phyloP scores from a whole-genome alignment of 1,140 invertebrate species.

The Batillaria attramentaria region DNA sequence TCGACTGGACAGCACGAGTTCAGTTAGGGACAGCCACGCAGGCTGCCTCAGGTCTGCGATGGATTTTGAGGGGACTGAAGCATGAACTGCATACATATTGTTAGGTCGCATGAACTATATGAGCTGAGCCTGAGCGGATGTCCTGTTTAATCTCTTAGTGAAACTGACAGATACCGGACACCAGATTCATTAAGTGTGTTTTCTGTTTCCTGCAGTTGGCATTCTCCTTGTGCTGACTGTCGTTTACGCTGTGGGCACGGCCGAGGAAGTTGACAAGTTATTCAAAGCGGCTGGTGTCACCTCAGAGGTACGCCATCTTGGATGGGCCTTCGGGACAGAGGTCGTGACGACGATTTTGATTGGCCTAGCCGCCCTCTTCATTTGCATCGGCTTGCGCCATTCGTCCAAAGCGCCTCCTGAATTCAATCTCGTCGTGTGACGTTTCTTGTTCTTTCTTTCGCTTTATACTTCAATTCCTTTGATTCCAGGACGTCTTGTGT shows the following conservation, averaged over 20 bases:
- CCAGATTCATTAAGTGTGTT: too few relatives aligned
- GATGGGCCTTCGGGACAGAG: constrained; percentile 20
- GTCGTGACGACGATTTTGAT: background rate
- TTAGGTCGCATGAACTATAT: too few relatives aligned
- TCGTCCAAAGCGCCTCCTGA: background rate
- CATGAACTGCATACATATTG: too few relatives aligned
- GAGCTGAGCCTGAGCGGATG: too few relatives aligned
- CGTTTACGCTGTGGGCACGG: background rate
- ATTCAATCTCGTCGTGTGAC: constrained; percentile 6
- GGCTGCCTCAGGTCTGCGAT: too few relatives aligned
- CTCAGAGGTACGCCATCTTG: background rate
- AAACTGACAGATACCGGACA: too few relatives aligned
- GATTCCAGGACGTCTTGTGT: too few relatives aligned
- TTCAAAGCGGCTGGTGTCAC: background rate
- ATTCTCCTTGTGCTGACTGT: background rate
- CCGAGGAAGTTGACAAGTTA: background rate
- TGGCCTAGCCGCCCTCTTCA: background rate
- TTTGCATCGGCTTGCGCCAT: background rate
- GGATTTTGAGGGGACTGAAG: too few relatives aligned
- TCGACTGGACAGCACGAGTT: too few relatives aligned
- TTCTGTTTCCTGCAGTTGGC: background rate
- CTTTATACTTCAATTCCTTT: too few relatives aligned
- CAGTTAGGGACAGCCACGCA: too few relatives aligned
- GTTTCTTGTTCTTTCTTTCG: background rate
- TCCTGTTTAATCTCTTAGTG: too few relatives aligned